Evolutionary conservation across 1,140 invertebrate species (phyloP), one percentile per base, ranked within the genome.

Genomic region (Medauroidea extradentata): DNA sequence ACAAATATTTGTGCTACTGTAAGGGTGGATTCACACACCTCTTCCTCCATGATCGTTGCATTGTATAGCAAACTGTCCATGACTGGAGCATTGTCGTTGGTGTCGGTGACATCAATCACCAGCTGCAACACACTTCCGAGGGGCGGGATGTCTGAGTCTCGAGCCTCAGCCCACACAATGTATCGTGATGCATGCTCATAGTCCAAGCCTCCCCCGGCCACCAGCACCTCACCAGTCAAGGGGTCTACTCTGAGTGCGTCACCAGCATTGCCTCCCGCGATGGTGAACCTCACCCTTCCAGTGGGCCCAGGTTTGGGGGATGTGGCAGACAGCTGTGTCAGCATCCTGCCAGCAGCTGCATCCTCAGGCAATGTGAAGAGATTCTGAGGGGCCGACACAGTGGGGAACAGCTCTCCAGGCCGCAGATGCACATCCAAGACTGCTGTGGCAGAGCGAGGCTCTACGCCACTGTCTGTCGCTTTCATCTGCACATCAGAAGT

Each of bases 141-240:
- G 1, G 88, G 83, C 4, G 91, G 91, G 46, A 81, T 83, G 69
- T 93, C 91, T 0, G 87, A 86, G 74, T 96, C 93, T 52, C 84
- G 78, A 0, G 94, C 94, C 79, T 95, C 91, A 49, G 98, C 83
- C 94, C 94, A 98, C 23, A 97, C 85, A 75, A 94, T 88, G 72
- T 95, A 96, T 16, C 85, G 74, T 16, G 86, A 83, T 59, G 86
- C 82, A 1, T 86, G 86, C 79, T 98, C 95, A 68, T 91, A 96
- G 75, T 98, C 94, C 51, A 98, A 80, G 1, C 87, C 88, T 67
- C 81, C 83, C 7, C 84, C 83, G 2, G 87, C 85, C 0, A 95
- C 84, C 13, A 77, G 81, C 7, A 96, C 81, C 73, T 89, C 85
- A 16, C 94, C 94, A 29, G 84, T 89, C 27, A 83, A 83, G 11